Conservation (phyloP, 2,797 vertebrate species). For the Epinephelus awoara region DNA sequence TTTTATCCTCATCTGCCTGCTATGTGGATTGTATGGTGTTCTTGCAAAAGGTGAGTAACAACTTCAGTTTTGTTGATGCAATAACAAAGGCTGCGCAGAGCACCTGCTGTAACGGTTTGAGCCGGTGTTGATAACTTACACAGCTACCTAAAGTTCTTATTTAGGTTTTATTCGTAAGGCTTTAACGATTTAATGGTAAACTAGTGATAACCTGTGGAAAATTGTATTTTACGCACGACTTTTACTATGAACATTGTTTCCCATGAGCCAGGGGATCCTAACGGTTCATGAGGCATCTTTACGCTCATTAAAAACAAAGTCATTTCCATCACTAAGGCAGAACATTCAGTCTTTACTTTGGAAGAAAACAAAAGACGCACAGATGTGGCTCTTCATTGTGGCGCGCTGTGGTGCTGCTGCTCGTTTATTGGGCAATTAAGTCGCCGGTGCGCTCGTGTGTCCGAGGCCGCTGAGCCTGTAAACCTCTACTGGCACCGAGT, state of each 20-base stretch:
- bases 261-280: not conserved
- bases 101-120: slow-evolving; percentile 6
- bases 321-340: not conserved
- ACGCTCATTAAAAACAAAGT: not conserved
- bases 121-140: not conserved
- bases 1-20: slow-evolving; percentile 77
- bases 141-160: not conserved
- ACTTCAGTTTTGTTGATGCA: slow-evolving; percentile 6
- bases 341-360: not conserved
- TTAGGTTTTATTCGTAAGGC: not conserved
- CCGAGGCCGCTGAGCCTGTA: slow-evolving; percentile 14
- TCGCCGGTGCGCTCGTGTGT: slow-evolving; percentile 10
- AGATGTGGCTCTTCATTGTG: not conserved
- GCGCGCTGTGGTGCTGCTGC: not conserved
- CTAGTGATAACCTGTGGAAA: not conserved
- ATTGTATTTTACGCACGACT: slow-evolving; percentile 20
- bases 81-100: not conserved
- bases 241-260: not conserved
- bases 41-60: slow-evolving; percentile 82
- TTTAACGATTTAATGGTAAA: not conserved
- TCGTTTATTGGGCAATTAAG: slow-evolving; percentile 28
- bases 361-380: slow-evolving; percentile 6
- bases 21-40: slow-evolving; percentile 86
- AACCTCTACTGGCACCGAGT: slow-evolving; percentile 23
- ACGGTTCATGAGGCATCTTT: not conserved